Base-by-base conservation (phyloP, 2,113 vertebrate genomes). In the Gavia stellata region DNA sequence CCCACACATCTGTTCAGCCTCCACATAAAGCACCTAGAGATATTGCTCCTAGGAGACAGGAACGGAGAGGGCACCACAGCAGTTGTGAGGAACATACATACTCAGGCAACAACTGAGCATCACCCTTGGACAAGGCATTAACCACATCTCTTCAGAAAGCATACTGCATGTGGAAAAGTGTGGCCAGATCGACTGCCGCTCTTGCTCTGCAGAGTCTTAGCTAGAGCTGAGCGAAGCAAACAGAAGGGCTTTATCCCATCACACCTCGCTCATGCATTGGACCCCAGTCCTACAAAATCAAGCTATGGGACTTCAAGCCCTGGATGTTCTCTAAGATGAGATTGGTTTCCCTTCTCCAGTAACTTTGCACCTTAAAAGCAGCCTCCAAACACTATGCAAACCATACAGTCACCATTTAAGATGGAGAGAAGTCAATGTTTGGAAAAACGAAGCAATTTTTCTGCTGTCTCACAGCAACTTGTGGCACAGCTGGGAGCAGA, bases 151-250 rank as follows among this genome's bases (percentile, higher is more conserved):
- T 45, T 44, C 21, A 34, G 71, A 21, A 14, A 42, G 24, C 31
- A n/a, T 11, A 42, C 0, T 15, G 16, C 1, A 0, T 10, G 17
- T 0, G 1, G 45, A 56, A 62, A 55, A 75, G 18, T 0, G 3
- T 4, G 25, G 23, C 12, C 50, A 44, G 20, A 36, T 9, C 2
- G 0, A 44, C 12, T 28, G 61, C 38, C 28, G 4, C 26, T 7
- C 59, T 42, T 42, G 53, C 17, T 63, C 63, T 15, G 61, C n/a
- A 8, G 5, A 31, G 26, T 14, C 25, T 13, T 5, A 29, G 34
- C 59, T 58, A 62, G 47, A 58, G 75, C 49, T 53, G 38, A 40
- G 44, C 31, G 33, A 52, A 67, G 34, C 19, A 34, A 71, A 38
- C 44, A 74, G 58, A 66, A 82, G 19, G 23, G 31, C 28, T 85